These are phyloP conservation scores for Reticulitermes speratus DNA, from an alignment of 1,140 invertebrate genomes.

Conservation along the genomic window DNA sequence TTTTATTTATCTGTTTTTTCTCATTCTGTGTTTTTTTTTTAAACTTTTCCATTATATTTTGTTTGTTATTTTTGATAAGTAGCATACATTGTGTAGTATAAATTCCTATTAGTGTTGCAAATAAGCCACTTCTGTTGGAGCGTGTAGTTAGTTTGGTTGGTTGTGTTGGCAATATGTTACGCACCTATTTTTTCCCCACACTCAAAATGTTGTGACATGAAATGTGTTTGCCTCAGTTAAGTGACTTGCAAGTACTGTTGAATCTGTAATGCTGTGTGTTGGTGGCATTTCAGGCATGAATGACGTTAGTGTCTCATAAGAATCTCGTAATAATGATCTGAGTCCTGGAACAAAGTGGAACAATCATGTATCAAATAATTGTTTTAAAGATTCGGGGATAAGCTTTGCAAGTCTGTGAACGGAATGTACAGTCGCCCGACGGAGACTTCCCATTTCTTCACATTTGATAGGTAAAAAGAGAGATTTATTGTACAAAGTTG, in stretches of 20 bases:
- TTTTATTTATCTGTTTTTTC: background rate
- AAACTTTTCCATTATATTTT: background rate
- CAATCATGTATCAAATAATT: background rate
- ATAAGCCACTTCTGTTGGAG: background rate
- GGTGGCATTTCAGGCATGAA: background rate
- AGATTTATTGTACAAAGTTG: background rate
- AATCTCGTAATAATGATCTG: background rate
- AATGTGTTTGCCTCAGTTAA: too few species aligned
- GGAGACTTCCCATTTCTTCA: background rate
- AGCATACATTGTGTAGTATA: background rate
- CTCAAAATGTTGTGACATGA: too few species aligned
- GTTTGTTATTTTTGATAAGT: background rate
- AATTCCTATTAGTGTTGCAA: background rate
- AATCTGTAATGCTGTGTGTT: background rate
- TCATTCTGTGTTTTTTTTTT: background rate
- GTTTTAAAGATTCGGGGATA: background rate
- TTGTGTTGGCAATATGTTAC: constrained; percentile 11
- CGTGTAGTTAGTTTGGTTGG: constrained; percentile 17
- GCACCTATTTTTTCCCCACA: too few species aligned
- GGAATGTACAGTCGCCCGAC: background rate
- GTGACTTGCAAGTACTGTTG: background rate
- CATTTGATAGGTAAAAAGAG: background rate
- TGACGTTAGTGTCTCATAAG: background rate
- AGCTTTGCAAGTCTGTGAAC: background rate
- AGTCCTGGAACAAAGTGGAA: background rate